phyloP scores from a whole-genome alignment of 2,888 invertebrate species.

The Trissonchulus sp. region DNA sequence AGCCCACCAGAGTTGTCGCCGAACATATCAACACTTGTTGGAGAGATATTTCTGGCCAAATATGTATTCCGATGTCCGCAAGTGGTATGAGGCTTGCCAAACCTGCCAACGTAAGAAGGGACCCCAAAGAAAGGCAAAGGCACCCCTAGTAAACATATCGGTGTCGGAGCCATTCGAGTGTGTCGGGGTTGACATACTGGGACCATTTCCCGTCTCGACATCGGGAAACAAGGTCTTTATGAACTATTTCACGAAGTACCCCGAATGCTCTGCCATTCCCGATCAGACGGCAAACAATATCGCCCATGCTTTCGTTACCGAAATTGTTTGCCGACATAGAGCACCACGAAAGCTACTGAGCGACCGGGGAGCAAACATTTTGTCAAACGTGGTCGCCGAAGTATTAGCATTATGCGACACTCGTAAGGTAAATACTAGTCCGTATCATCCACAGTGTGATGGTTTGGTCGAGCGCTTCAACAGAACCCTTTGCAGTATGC shows the following conservation, averaged over 20 bases:
- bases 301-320: too few species aligned
- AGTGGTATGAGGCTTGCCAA: constrained; percentile 33
- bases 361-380: constrained; percentile 37
- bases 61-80: too few species aligned
- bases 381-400: constrained; percentile 31
- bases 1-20: constrained; percentile 37
- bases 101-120: constrained; percentile 34
- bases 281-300: too few species aligned
- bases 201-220: too few species aligned
- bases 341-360: constrained; percentile 37
- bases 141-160: constrained; percentile 27
- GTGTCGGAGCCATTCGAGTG: constrained; percentile 37
- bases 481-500: constrained; percentile 37
- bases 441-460: too few species aligned
- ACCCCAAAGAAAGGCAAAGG: background rate
- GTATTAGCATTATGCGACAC: constrained; percentile 31
- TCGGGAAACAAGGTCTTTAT: too few species aligned
- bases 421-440: constrained; percentile 31
- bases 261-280: too few species aligned
- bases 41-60: too few species aligned
- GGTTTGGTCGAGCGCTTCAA: constrained; percentile 40
- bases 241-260: too few species aligned
- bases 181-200: too few species aligned
- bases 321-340: too few species aligned
- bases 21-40: too few species aligned